Conservation (phyloP, 2,888 invertebrate genomes). For the Dolichopus griseipennis region DNA sequence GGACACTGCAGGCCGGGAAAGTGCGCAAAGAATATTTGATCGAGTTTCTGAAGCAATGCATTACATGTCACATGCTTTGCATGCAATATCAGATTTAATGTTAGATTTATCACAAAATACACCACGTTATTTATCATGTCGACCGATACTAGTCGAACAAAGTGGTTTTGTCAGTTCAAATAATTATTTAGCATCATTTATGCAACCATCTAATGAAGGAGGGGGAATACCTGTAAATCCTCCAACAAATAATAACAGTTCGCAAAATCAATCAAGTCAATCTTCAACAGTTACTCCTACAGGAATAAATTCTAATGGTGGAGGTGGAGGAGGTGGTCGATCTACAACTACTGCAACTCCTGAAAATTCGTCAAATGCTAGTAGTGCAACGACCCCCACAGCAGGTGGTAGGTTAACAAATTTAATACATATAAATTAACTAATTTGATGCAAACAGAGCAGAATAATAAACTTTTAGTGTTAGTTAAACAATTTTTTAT, state of each 20-base stretch:
- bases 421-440: background rate
- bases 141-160: slow-evolving; percentile 64
- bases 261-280: slow-evolving; percentile 23
- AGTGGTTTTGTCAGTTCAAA: slow-evolving; percentile 45
- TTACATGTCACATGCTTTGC: slow-evolving; percentile 78
- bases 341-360: slow-evolving; percentile 20
- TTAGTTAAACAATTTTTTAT: too few relatives aligned
- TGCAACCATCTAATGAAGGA: slow-evolving; percentile 14
- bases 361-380: slow-evolving; percentile 30
- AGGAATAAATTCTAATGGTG: slow-evolving; percentile 18
- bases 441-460: too few relatives aligned
- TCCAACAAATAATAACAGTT: slow-evolving; percentile 19
- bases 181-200: slow-evolving; percentile 27
- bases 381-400: slow-evolving; percentile 20
- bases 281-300: slow-evolving; percentile 24
- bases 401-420: background rate
- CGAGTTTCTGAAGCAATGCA: slow-evolving; percentile 74
- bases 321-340: background rate
- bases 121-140: slow-evolving; percentile 60
- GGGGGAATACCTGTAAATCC: slow-evolving; percentile 12
- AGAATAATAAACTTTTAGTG: too few relatives aligned
- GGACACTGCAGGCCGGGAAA: slow-evolving; percentile 44
- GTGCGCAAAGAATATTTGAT: slow-evolving; percentile 60
- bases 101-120: slow-evolving; percentile 59
- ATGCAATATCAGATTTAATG: slow-evolving; percentile 78